Conservation (phyloP, 2,888 invertebrate species). For the Vandiemenella viatica region DNA sequence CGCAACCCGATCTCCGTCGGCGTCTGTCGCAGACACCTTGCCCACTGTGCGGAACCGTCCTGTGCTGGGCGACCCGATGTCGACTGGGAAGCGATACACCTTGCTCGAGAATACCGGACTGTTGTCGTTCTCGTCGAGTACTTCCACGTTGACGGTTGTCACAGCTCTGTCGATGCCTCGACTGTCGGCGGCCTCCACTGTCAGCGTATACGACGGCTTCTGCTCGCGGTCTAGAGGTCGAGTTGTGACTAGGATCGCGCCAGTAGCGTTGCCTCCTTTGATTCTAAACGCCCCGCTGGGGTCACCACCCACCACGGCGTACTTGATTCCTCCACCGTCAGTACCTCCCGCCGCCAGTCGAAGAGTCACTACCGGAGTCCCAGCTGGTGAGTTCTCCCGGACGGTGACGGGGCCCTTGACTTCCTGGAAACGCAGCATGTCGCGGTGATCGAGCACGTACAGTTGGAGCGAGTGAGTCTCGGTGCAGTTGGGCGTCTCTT, state of each 20-base stretch:
- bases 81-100: slow-evolving; percentile 52
- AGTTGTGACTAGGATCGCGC: slow-evolving; percentile 60
- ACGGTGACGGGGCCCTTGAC: slow-evolving; percentile 57
- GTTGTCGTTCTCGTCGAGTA: slow-evolving; percentile 85
- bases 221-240: slow-evolving; percentile 65
- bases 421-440: slow-evolving; percentile 72
- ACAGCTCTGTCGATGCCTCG: slow-evolving; percentile 67
- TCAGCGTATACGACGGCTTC: slow-evolving; percentile 52
- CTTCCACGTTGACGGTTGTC: slow-evolving; percentile 57
- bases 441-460: slow-evolving; percentile 66
- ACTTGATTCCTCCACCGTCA: slow-evolving; percentile 48
- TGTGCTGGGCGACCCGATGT: slow-evolving; percentile 41
- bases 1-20: slow-evolving; percentile 79
- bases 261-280: too few relatives aligned
- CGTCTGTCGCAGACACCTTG: slow-evolving; percentile 71
- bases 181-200: slow-evolving; percentile 65
- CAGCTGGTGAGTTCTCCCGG: slow-evolving; percentile 53
- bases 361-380: too few relatives aligned
- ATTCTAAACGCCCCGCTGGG: slow-evolving; percentile 58
- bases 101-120: slow-evolving; percentile 67
- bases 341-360: too few relatives aligned
- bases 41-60: slow-evolving; percentile 76
- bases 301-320: slow-evolving; percentile 65
- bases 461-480: slow-evolving; percentile 66
- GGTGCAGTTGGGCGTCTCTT: slow-evolving; percentile 65